Conservation (phyloP, 2,888 invertebrate genomes). For the Dryococelus australis region DNA sequence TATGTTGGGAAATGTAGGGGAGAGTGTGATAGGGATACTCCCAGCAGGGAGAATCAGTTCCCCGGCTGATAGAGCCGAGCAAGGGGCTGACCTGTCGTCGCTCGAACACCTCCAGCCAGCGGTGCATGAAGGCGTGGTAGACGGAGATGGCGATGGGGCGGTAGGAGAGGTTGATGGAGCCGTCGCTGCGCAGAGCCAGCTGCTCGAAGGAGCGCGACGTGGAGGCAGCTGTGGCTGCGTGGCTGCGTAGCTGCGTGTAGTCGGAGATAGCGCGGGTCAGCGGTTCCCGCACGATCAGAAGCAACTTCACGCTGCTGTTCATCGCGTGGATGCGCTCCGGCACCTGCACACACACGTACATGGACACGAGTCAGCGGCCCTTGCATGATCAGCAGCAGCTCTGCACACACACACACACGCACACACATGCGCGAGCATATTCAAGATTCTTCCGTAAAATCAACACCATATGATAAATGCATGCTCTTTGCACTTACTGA, state of each 20-base stretch:
- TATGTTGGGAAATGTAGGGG: too few relatives aligned
- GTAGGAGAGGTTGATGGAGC: slow-evolving; percentile 83
- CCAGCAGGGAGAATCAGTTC: too few relatives aligned
- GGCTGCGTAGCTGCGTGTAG: slow-evolving; percentile 90
- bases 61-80: too few relatives aligned
- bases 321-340: slow-evolving; percentile 93
- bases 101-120: slow-evolving; percentile 83
- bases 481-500: too few relatives aligned
- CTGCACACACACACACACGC: neutral
- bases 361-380: slow-evolving; percentile 91
- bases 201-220: slow-evolving; percentile 76
- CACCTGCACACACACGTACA: slow-evolving; percentile 65
- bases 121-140: slow-evolving; percentile 88
- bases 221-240: slow-evolving; percentile 75
- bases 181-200: slow-evolving; percentile 80
- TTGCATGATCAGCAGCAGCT: slow-evolving; percentile 90
- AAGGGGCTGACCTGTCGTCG: slow-evolving; percentile 57
- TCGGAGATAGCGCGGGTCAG: slow-evolving; percentile 96
- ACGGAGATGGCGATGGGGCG: slow-evolving; percentile 86
- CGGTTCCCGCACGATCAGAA: slow-evolving; percentile 95
- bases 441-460: neutral
- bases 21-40: too few relatives aligned
- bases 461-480: too few relatives aligned
- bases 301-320: slow-evolving; percentile 90
- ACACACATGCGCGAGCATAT: too few relatives aligned